Evolutionary conservation across 2,797 vertebrate species (phyloP).

Genomic region (Coilia nasus): DNA sequence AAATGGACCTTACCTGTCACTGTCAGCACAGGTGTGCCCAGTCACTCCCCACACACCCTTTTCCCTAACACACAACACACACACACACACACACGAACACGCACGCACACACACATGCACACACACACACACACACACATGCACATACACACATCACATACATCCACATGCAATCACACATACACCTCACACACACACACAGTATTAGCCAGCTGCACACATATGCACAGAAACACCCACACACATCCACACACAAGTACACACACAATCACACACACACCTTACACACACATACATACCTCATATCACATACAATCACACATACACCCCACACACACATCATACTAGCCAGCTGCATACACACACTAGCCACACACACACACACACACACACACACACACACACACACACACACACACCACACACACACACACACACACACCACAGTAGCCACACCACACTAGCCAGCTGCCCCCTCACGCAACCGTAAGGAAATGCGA

Average conservation of each 20-base stretch:
- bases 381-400: not conserved
- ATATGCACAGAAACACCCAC: too few relatives aligned
- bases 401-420: not conserved
- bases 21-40: constrained; percentile 8
- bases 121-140: not conserved
- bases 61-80: not conserved
- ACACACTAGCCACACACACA: not conserved
- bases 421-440: not conserved
- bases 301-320: too few relatives aligned
- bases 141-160: not conserved
- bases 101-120: too few relatives aligned
- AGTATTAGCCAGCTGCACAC: too few relatives aligned
- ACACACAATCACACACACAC: too few relatives aligned
- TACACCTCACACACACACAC: too few relatives aligned
- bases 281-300: too few relatives aligned
- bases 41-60: not conserved
- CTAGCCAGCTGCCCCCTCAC: constrained; percentile 11
- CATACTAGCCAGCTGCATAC: too few relatives aligned
- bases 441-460: not conserved
- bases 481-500: not conserved
- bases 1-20: not conserved
- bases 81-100: too few relatives aligned
- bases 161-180: too few relatives aligned
- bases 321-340: too few relatives aligned
- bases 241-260: too few relatives aligned